phyloP scores from a whole-genome alignment of 2,888 invertebrate species.

The Machimus rusticus region DNA sequence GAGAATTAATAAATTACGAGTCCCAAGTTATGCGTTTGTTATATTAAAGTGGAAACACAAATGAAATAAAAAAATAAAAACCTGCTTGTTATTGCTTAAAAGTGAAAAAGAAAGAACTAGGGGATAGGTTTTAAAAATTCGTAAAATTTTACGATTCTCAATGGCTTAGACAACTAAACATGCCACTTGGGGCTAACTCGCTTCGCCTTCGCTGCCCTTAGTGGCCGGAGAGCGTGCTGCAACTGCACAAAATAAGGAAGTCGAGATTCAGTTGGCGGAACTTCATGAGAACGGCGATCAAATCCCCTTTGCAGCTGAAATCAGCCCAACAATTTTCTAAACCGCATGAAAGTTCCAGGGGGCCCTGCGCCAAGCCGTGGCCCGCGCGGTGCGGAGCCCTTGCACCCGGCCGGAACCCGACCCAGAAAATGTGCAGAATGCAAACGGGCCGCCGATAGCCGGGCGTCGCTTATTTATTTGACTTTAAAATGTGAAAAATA shows the following conservation, averaged over 20 bases:
- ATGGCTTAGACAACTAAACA: too few species aligned
- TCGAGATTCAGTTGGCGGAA: not conserved
- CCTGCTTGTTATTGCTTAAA: too few species aligned
- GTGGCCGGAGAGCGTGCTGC: not conserved
- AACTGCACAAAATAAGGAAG: not conserved
- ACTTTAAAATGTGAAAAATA: conserved; percentile 36
- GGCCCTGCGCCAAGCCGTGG: not conserved
- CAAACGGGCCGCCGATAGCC: not conserved
- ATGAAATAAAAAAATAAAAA: too few species aligned
- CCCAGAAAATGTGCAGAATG: not conserved
- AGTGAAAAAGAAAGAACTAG: too few species aligned
- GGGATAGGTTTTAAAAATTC: too few species aligned
- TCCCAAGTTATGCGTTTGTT: too few species aligned
- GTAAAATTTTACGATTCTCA: too few species aligned
- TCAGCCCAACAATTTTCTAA: not conserved
- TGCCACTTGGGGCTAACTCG: too few species aligned
- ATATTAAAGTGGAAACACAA: too few species aligned
- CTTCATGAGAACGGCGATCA: not conserved
- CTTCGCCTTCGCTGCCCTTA: too few species aligned
- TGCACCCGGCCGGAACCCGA: not conserved
- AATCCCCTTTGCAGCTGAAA: not conserved
- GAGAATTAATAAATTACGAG: too few species aligned
- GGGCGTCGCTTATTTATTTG: not conserved
- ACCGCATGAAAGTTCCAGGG: not conserved
- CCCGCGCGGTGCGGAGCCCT: not conserved